Base-by-base conservation (phyloP, 2,888 invertebrate genomes). In the Latrodectus hesperus region DNA sequence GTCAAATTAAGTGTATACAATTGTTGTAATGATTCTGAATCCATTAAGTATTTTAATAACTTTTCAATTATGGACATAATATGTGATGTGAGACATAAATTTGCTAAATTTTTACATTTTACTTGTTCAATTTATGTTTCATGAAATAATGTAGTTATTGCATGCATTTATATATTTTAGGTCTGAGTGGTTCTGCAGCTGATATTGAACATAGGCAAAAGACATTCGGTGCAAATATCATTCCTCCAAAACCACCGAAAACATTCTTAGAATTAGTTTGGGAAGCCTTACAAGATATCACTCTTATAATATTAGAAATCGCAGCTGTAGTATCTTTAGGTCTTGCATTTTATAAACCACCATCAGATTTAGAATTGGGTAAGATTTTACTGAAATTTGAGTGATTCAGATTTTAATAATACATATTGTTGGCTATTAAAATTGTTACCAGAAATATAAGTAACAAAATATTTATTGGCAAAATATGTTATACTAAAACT, bases 231-330 rank as follows among this genome's bases (percentile, higher is more conserved):
- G 98, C 98, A 92, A 99, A 99, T 94, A 95, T 96, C 93, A 99
- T 99, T 94, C 99, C 99, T 93, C 99, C 99, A 91, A 99, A 98
- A 94, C 98, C 99, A 92, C 98, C 99, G 91, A 99, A 99, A 95
- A 97, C 98, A 91, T 99, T 99, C 95, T 95, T 99, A 92, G 96
- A 96, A 93, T 94, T 99, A 94, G 98, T 99, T 91, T 99, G 99
- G 98, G 99, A 99, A 94, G 99, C 99, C 91, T 94, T 99, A 92
- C 99, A 99, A 94, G 99, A 99, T 94, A 97, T 99, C 91, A 99
- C 99, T 91, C 96, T 99, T 92, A 98, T 99, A 93, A 99, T 99
- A 94, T 95, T 99, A 93, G 96, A 85, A 80, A 72, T 99, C 93
- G 98, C 99, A 92, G 99, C 99, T 92, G 94, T 99, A 93, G 97